A percentile compares a stretch with the other conserved stretches of the same genome.
These are phyloP conservation scores for Tipula vernalis DNA, from an alignment of 2,888 invertebrate genomes.

Conservation along the genomic window DNA sequence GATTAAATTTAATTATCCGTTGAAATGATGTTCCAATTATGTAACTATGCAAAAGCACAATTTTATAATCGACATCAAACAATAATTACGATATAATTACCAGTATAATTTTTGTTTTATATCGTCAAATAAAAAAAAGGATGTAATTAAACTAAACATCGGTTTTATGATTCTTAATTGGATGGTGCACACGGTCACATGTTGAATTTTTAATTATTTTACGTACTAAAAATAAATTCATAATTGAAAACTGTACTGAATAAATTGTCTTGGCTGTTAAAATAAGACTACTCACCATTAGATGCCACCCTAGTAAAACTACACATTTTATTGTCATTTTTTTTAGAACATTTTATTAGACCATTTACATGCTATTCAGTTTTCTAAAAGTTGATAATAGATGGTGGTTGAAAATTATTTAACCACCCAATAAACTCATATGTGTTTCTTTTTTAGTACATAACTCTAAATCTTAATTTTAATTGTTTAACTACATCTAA, in stretches of 20 bases:
- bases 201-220: no score
- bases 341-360: background rate
- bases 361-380: background rate
- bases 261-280: background rate
- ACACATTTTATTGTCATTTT: background rate
- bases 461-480: background rate
- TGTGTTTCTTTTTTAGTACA: background rate
- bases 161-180: no score
- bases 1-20: no score
- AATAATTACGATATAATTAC: no score
- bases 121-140: no score
- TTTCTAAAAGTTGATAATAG: background rate
- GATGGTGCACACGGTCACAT: no score
- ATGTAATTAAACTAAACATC: no score
- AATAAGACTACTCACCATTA: background rate
- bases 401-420: background rate
- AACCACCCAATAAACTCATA: background rate
- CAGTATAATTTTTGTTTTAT: no score
- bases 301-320: background rate
- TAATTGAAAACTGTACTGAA: background rate
- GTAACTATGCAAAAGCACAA: no score
- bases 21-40: no score
- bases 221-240: background rate
- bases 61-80: no score
- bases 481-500: background rate